Evolutionary conservation across 2,797 vertebrate genomes (phyloP), one percentile per base, ranked within the genome.

Genomic region (Morelia viridis): DNA sequence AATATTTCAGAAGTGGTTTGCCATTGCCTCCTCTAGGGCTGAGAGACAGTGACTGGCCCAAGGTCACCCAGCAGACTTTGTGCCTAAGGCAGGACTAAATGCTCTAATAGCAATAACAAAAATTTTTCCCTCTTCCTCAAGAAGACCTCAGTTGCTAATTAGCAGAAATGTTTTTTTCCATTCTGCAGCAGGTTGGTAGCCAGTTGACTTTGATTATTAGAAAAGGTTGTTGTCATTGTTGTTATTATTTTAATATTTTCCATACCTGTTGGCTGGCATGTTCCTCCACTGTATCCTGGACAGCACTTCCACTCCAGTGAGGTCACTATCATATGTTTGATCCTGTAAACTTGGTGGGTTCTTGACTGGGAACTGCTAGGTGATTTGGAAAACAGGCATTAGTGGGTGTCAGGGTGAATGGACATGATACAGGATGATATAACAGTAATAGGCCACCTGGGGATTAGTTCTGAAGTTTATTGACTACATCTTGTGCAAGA

Each of bases 251-350:
- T 57, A 4, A 84, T 0, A 0, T 85, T 50, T 56, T 13, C 91
- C 95, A 26, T 88, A 98, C 98, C 96, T 95, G 94, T 96, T 26
- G 62, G n/a, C 31, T 97, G 95, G 85, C 98, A 98, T 10, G 96
- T 96, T 60, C 95, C 92, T 24, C 98, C 98, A 28, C 88, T 96
- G 89, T 97, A 98, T 2, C 97, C 97, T 28, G 98, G 97, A 88
- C 98, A 98, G 94, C 98, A 98, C 85, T 96, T 98, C 98, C 98
- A 98, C 76, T 98, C 97, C 95, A 98, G 85, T 0, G 97, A 98
- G 3, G 98, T 98, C 58, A 97, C 96, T 41, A 98, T 98, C 94
- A 97, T 98, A 92, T 98, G 98, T 89, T 97, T 97, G 90, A 98
- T 96, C 89, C 96, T 97, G 80, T 98, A 98, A 71, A 96, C 94